These are phyloP conservation scores for Conopomorpha cramerella DNA, from an alignment of 1,140 invertebrate genomes.

Conservation along the genomic window DNA sequence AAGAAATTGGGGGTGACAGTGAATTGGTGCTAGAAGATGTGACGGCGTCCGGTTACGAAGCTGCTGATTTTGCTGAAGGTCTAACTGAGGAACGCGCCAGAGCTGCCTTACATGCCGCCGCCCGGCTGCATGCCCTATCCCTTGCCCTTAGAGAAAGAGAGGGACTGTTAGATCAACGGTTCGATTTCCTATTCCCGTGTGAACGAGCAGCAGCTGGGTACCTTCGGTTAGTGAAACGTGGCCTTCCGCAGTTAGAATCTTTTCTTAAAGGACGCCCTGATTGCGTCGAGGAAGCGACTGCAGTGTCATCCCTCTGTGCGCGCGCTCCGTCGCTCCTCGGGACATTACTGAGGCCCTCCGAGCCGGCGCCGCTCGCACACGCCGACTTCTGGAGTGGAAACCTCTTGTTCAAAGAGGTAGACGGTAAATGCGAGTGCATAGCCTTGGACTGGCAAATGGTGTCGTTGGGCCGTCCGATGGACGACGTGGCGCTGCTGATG, in stretches of 20 bases:
- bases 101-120: slow-evolving; percentile 71
- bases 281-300: slow-evolving; percentile 37
- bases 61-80: slow-evolving; percentile 69
- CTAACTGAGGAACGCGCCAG: slow-evolving; percentile 65
- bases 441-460: slow-evolving; percentile 87
- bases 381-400: slow-evolving; percentile 86
- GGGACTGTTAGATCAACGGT: slow-evolving; percentile 66
- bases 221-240: slow-evolving; percentile 74
- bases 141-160: slow-evolving; percentile 69
- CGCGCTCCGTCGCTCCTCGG: slow-evolving; percentile 51
- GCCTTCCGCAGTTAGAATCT: slow-evolving; percentile 71
- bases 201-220: slow-evolving; percentile 76
- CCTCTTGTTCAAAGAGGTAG: slow-evolving; percentile 68
- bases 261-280: slow-evolving; percentile 71
- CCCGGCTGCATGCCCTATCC: slow-evolving; percentile 72
- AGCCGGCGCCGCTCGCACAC: slow-evolving; percentile 74
- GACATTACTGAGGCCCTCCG: slow-evolving; percentile 68
- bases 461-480: slow-evolving; percentile 69
- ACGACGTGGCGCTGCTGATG: slow-evolving; percentile 77
- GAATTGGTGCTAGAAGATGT: slow-evolving; percentile 57
- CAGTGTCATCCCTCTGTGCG: slow-evolving; percentile 34
- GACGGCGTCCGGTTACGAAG: slow-evolving; percentile 43
- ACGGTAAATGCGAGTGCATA: slow-evolving; percentile 62
- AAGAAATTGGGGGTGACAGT: slow-evolving; percentile 64
- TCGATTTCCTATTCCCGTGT: slow-evolving; percentile 77